Evolutionary conservation across 2,888 invertebrate genomes (phyloP).

Genomic region (Odontocolon sp.): DNA sequence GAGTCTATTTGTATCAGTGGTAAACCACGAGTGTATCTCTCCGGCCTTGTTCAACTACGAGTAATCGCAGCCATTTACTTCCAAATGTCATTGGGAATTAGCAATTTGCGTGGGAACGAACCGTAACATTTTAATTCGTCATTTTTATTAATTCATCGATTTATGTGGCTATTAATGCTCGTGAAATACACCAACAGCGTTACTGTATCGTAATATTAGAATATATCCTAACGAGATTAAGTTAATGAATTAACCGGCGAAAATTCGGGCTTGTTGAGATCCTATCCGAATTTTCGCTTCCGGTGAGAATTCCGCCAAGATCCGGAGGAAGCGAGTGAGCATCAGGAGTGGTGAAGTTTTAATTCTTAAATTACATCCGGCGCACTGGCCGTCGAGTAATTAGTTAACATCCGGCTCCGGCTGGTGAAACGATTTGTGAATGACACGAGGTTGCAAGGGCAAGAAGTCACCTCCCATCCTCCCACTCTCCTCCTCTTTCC

Average conservation of each 20-base stretch:
- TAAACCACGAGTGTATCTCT: not conserved
- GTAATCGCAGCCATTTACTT: constrained; percentile 1
- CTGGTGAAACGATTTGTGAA: constrained; percentile 2
- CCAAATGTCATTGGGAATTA: constrained; percentile 34
- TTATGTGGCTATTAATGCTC: not conserved
- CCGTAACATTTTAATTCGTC: constrained; percentile 55
- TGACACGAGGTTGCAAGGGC: not conserved
- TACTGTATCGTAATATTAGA: not conserved
- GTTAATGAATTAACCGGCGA: not conserved
- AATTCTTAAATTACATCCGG: constrained; percentile 36
- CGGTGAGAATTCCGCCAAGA: constrained; percentile 16
- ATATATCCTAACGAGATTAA: not conserved
- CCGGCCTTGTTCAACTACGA: not conserved
- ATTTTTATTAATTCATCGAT: too few relatives aligned
- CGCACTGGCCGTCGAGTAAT: constrained; percentile 24
- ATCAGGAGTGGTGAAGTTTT: constrained; percentile 15
- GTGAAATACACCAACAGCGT: not conserved
- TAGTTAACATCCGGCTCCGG: constrained; percentile 34
- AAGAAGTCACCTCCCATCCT: not conserved
- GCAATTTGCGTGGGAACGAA: constrained; percentile 47
- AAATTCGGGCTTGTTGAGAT: constrained; percentile 6
- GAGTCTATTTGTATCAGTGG: not conserved
- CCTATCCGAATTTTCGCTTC: constrained; percentile 24
- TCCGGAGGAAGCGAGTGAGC: not conserved
- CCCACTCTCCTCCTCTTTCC: not conserved